Conservation (phyloP, 1,140 invertebrate species). For the Aphaenogaster rudis region DNA sequence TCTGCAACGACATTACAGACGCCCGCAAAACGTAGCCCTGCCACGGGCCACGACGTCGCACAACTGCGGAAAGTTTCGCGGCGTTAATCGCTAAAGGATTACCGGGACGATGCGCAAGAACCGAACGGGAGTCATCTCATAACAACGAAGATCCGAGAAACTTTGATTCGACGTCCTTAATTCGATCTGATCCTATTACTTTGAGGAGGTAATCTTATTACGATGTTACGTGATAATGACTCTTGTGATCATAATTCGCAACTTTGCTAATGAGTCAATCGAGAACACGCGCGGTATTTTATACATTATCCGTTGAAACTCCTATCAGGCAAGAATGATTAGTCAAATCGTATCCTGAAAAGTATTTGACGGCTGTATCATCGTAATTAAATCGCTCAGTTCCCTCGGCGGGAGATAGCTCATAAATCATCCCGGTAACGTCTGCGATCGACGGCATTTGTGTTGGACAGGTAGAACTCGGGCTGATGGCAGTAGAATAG, state of each 20-base stretch:
- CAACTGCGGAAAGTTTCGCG: slow-evolving; percentile 33
- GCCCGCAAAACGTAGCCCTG: slow-evolving; percentile 14
- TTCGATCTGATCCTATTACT: not conserved
- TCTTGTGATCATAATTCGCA: not conserved
- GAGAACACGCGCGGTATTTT: not conserved
- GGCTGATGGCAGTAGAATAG: slow-evolving; percentile 19
- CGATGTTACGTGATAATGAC: not conserved
- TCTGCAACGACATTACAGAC: slow-evolving; percentile 32
- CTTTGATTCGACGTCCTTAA: slow-evolving; percentile 17
- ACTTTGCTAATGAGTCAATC: not conserved
- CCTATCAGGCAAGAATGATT: not conserved
- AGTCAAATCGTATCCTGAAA: slow-evolving; percentile 40
- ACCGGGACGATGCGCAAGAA: slow-evolving; percentile 12
- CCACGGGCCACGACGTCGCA: not conserved
- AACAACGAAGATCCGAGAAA: not conserved
- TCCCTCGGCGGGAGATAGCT: slow-evolving; percentile 24
- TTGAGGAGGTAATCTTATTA: not conserved
- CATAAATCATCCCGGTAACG: slow-evolving; percentile 44
- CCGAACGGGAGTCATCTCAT: not conserved
- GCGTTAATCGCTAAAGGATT: slow-evolving; percentile 55
- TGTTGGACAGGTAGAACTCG: slow-evolving; percentile 33
- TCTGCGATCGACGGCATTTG: slow-evolving; percentile 52
- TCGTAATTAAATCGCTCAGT: slow-evolving; percentile 45
- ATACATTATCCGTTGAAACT: not conserved
- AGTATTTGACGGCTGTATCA: slow-evolving; percentile 59